Conservation (phyloP, 35 echinoderm and acorn worm species). For the Apostichopus parvimensis region DNA sequence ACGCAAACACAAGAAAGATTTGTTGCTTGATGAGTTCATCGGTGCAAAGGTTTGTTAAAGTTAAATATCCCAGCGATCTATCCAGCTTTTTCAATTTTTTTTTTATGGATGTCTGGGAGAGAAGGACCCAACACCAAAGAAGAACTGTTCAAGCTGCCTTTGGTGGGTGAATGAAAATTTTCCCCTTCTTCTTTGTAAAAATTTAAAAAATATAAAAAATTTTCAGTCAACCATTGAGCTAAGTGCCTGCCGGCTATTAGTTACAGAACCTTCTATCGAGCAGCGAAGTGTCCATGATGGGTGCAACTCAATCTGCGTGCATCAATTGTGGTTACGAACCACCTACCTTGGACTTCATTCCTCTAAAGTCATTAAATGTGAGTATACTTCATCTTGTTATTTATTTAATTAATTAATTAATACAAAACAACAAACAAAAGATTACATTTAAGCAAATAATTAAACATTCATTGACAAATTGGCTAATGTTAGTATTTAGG, state of each 20-base stretch:
- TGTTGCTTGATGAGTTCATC: conserved; percentile 34
- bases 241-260: neutral
- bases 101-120: neutral
- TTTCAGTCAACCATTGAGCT: neutral
- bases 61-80: neutral
- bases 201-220: neutral
- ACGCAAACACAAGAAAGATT: conserved; percentile 47
- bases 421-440: neutral
- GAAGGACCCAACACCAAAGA: neutral
- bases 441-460: too few relatives aligned
- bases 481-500: too few relatives aligned
- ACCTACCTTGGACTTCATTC: neutral
- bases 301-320: neutral
- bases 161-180: neutral
- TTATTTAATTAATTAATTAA: conserved; percentile 2
- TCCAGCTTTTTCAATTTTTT: neutral
- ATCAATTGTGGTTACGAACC: conserved; percentile 16
- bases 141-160: neutral
- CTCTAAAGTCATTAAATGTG: neutral
- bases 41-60: conserved; percentile 19
- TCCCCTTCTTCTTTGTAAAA: conserved; percentile 1
- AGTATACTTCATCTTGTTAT: conserved; percentile 24
- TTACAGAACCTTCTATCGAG: neutral
- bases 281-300: neutral
- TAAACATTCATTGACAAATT: too few relatives aligned